These are phyloP conservation scores for Stratiomys singularior DNA, from an alignment of 2,888 invertebrate species.

Conservation along the genomic window DNA sequence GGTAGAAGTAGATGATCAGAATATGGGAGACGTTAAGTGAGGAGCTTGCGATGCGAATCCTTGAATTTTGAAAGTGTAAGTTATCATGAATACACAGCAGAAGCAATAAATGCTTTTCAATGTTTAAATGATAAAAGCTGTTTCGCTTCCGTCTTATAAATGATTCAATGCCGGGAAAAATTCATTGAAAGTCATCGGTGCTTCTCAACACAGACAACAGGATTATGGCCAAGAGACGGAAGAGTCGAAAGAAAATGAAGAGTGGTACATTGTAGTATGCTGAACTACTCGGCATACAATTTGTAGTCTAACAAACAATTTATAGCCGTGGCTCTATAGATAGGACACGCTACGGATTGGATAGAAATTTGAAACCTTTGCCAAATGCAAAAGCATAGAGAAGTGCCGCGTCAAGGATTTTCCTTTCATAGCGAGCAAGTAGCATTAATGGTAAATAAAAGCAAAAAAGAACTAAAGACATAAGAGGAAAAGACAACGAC, in stretches of 20 bases:
- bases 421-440: slow-evolving; percentile 6
- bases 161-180: slow-evolving; percentile 37
- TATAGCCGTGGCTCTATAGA: neutral
- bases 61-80: slow-evolving; percentile 29
- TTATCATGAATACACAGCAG: slow-evolving; percentile 31
- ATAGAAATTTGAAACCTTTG: slow-evolving; percentile 14
- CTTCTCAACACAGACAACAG: neutral
- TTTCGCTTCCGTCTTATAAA: slow-evolving; percentile 44
- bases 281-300: neutral
- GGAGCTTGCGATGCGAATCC: neutral
- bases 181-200: slow-evolving; percentile 43
- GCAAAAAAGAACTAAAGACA: slow-evolving; percentile 13
- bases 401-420: slow-evolving; percentile 45
- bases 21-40: neutral
- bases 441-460: slow-evolving; percentile 1
- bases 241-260: neutral
- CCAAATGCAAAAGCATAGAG: slow-evolving; percentile 13
- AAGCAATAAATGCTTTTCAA: slow-evolving; percentile 41
- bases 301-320: neutral
- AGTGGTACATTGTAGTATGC: neutral
- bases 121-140: slow-evolving; percentile 46
- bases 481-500: slow-evolving; percentile 24
- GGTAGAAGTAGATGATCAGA: neutral
- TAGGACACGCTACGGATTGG: neutral
- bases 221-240: neutral